phyloP scores from a whole-genome alignment of 2,797 vertebrate species.

The Spea hammondii region DNA sequence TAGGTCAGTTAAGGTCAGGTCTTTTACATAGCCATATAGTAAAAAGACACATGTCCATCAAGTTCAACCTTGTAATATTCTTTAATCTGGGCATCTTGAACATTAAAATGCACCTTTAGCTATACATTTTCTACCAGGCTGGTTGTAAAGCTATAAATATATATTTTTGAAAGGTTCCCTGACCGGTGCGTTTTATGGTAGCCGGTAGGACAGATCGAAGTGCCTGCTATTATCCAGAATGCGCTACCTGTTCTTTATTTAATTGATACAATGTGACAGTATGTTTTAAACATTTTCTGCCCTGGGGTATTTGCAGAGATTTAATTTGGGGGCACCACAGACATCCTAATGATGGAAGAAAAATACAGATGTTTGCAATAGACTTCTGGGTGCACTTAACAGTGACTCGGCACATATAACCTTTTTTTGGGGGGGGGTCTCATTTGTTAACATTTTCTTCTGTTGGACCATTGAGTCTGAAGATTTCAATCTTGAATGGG shows the following conservation, averaged over 20 bases:
- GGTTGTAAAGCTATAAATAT: too few relatives aligned
- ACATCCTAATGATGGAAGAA: not conserved
- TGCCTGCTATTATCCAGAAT: not conserved
- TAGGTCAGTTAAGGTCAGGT: too few relatives aligned
- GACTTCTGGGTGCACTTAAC: conserved; percentile 24
- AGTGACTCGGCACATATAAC: conserved; percentile 16
- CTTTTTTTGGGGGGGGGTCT: not conserved
- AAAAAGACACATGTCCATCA: too few relatives aligned
- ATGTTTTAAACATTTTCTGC: conserved; percentile 8
- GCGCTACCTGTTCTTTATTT: not conserved
- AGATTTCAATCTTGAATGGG: conserved; percentile 1
- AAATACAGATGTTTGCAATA: conserved; percentile 24
- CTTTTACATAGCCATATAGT: too few relatives aligned
- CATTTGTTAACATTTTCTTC: not conserved
- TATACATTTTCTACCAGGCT: too few relatives aligned
- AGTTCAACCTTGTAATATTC: too few relatives aligned
- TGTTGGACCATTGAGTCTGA: not conserved
- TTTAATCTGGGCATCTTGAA: too few relatives aligned
- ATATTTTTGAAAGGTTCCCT: too few relatives aligned
- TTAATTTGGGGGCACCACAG: conserved; percentile 5
- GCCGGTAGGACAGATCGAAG: not conserved
- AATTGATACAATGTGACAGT: conserved; percentile 18
- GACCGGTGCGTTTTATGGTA: not conserved
- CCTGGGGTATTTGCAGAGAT: conserved; percentile 22
- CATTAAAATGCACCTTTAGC: too few relatives aligned